phyloP scores from a whole-genome alignment of 2,113 vertebrate species.

The Ammodytes dubius region DNA sequence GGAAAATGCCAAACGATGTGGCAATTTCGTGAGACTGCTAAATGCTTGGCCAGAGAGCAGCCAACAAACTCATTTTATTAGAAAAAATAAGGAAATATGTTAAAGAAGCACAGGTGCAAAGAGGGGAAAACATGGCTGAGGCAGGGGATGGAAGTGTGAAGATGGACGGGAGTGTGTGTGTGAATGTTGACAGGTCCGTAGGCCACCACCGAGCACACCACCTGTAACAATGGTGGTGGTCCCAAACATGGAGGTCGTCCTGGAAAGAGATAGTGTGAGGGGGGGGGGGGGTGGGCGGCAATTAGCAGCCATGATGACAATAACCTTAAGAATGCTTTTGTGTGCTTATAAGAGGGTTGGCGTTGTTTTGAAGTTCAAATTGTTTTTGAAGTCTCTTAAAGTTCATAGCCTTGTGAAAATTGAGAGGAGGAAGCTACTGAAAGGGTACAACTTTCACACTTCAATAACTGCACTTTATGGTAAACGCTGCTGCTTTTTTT shows the following conservation, averaged over 20 bases:
- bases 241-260: conserved; percentile 57
- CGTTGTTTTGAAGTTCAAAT: conserved; percentile 30
- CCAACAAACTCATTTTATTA: neutral
- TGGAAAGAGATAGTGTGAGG: conserved; percentile 13
- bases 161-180: conserved; percentile 41
- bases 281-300: neutral
- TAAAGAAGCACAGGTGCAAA: conserved; percentile 41
- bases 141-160: conserved; percentile 48
- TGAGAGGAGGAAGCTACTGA: conserved; percentile 37
- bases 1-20: conserved; percentile 17
- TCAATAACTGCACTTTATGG: conserved; percentile 27
- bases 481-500: conserved; percentile 10
- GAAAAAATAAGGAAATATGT: neutral
- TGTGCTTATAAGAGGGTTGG: conserved; percentile 5
- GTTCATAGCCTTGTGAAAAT: conserved; percentile 54
- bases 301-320: conserved; percentile 14
- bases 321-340: conserved; percentile 8
- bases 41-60: neutral
- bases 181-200: conserved; percentile 48
- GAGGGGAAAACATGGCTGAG: conserved; percentile 15
- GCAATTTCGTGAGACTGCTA: neutral
- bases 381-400: conserved; percentile 53
- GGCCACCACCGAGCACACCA: conserved; percentile 48
- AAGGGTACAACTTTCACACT: conserved; percentile 19
- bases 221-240: conserved; percentile 66